Conservation (phyloP, 64 coral and sea anemone species). For the Montipora sp. region DNA sequence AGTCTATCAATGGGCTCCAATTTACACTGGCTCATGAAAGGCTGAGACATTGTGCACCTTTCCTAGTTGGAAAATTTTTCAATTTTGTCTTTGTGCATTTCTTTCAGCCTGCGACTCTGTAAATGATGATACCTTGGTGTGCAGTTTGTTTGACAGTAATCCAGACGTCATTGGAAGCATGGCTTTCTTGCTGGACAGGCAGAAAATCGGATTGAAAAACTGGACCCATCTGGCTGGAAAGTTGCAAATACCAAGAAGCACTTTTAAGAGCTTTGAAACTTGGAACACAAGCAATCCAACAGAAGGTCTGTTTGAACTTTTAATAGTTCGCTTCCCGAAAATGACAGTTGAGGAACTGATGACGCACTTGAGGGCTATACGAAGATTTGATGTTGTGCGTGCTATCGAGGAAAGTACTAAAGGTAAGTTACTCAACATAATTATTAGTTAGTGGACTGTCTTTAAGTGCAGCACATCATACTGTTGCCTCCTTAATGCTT, state of each 20-base stretch:
- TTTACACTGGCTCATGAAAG: background rate
- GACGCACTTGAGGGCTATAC: background rate
- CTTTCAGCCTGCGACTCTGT: background rate
- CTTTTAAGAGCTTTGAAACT: constrained; percentile 20
- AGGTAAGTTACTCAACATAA: background rate
- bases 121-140: constrained; percentile 3
- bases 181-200: constrained; percentile 17
- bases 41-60: background rate
- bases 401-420: background rate
- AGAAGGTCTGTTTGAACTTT: constrained; percentile 8
- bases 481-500: background rate
- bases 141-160: constrained; percentile 40
- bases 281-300: constrained; percentile 2
- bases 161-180: constrained; percentile 33
- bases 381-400: background rate
- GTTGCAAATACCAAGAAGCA: background rate
- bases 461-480: background rate
- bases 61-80: background rate
- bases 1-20: background rate
- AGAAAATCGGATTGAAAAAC: background rate
- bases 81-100: background rate
- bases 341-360: constrained; percentile 14
- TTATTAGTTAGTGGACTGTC: background rate
- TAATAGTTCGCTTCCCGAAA: background rate
- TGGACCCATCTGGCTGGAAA: constrained; percentile 14